Base-by-base conservation (phyloP, 2,888 invertebrate species). In the Ophion ellenae region DNA sequence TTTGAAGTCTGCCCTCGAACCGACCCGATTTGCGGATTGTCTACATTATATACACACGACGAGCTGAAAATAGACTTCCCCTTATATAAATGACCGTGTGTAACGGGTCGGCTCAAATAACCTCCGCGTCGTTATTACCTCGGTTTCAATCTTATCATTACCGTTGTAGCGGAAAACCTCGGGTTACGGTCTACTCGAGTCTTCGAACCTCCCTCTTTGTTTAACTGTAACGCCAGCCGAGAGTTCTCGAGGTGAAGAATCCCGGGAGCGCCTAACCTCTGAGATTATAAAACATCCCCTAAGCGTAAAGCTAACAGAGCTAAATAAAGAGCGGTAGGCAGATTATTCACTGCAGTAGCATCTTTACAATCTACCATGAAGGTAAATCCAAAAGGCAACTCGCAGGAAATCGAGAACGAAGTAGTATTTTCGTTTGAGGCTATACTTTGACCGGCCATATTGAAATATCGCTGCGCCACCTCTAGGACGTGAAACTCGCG, bases 131-230 rank as follows among this genome's bases (percentile, higher is more conserved):
- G 76, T 57, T 59, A 36, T 81, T 74, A 71, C 53, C 32, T 14
- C 45, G 45, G 32, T 77, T 78, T 70, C 24, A 53, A 78, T 75
- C 64, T 47, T 28, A 2, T n/a, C n/a, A 40, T 82, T 79, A 76
- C 75, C 66, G 75, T 85, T 82, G 75, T 47, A 40, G 17, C 47
- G 70, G 70, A 70, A 70, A 70, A 28, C 28, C 28, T 70, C 28
- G 47, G 24, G 70, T 53, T 70, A 28, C 28, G 17, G 70, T 70
- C 17, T 70, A 47, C 45, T 69, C 24, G 47, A 2, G 28, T 4
- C 53, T 28, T 24, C 47, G 24, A 70, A 28, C 24, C 47, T 70
- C 28, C 0, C 28, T 69, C 7, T 69, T 10, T 47, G 45, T 45
- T 45, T 2, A 47, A 47, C 47, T 14, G 47, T 47, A 14, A 47